Evolutionary conservation across 2,888 invertebrate species (phyloP), one percentile per base, ranked within the genome.

Genomic region (Mythimna pallens): DNA sequence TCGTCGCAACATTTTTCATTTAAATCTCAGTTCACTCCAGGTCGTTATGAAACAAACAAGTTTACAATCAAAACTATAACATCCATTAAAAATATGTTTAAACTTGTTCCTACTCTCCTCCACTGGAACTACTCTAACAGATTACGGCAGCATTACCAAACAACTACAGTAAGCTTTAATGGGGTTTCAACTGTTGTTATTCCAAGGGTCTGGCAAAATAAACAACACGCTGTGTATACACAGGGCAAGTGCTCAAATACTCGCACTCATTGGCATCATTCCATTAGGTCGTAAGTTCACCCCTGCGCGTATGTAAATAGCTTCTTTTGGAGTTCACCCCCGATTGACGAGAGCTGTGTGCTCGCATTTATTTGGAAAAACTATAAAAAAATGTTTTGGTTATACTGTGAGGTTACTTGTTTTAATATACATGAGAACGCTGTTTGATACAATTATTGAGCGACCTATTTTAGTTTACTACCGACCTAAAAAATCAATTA

Each of bases 241-340:
- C 80, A 67, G 62, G 20, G 58, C 61, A 61, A 61, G 22, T 61
- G n/a, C 40, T 22, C 80, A 83, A 81, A 83, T 79, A 81, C 74
- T 81, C 65, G 67, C 65, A 67, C 74, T 83, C 83, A 81, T 81
- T 81, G 80, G 80, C 80, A 79, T 63, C 80, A 40, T 79, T 81
- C 83, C 83, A 83, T 81, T 65, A 70, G 83, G 80, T 81, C 83
- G 80, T 81, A 81, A 79, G 80, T 81, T 74, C 80, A 74, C 83
- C 80, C 80, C 73, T 34, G 50, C 58, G 80, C 65, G 65, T 82
- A 82, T 79, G 83, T 83, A 81, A 81, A 82, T 82, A 79, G 61
- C 65, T 81, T 82, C 62, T 78, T 83, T 67, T 52, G 55, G 74
- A 65, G 67, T 50, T 65, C 65, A 55, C 64, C 70, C 58, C 58